Evolutionary conservation across 2,888 invertebrate species (phyloP), one percentile per base, ranked within the genome.

Genomic region (Clepsis dumicolana): DNA sequence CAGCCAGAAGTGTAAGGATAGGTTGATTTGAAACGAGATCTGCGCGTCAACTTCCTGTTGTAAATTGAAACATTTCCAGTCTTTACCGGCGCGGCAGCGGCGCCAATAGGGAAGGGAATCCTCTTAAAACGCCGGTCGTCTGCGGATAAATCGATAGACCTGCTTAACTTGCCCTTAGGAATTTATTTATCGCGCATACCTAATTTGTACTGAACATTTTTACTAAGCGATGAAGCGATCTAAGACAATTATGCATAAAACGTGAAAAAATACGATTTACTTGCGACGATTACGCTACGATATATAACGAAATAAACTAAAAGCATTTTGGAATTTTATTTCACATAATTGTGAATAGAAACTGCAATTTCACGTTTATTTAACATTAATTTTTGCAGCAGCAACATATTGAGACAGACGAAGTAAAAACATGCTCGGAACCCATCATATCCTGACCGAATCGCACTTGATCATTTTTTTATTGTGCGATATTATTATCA

Each of bases 51-150:
- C 75, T 73, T 71, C 74, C 61, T 64, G 69, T 60, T 59, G 72
- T 77, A 77, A 79, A 78, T 80, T 77, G 77, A 80, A 78, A 77
- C 75, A 77, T 77, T 79, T 77, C 78, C 67, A 74, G 74, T 75
- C 78, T 76, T 79, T 74, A 72, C 77, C 59, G 68, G 52, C 38
- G 57, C 66, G 66, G 54, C 29, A 29, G 29, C 75, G 77, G 75
- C 76, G 78, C 78, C 81, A 82, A 85, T 84, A 82, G 83, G 76
- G 75, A 75, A 77, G 70, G 74, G 77, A 83, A 83, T 82, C 80
- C 81, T 80, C 80, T 82, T 78, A 81, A 73, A 74, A 75, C 70
- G 65, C 77, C 76, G 77, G 65, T 77, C 76, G 77, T 76, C 77
- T 74, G 72, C 73, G 76, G 74, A 77, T 77, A 79, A 81, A 82